phyloP scores from a whole-genome alignment of 2,113 vertebrate species.

The Neolamprologus longior region DNA sequence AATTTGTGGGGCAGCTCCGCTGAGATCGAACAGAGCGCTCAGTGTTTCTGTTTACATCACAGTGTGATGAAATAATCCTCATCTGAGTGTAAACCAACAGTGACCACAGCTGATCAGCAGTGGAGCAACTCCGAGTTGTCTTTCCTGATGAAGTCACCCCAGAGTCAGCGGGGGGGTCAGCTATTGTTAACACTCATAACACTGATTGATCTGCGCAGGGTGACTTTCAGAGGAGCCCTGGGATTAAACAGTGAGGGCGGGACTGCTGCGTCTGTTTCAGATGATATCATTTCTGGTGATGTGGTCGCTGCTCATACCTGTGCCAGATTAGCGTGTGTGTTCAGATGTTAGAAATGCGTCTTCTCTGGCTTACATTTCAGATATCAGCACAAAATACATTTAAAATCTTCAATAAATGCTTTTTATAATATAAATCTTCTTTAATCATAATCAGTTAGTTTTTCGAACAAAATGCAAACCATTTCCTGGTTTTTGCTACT shows the following conservation, averaged over 20 bases:
- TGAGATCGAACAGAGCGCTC: background rate
- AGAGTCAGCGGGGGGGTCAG: background rate
- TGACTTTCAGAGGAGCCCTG: background rate
- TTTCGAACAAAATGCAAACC: background rate
- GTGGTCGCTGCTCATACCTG: background rate
- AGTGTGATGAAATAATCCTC: background rate
- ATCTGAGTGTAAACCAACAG: background rate
- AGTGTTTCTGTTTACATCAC: background rate
- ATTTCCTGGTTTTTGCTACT: background rate
- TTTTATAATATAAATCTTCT: background rate
- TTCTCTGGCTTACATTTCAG: background rate
- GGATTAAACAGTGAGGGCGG: background rate
- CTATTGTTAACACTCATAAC: background rate
- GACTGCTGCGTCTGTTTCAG: background rate
- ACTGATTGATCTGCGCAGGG: background rate
- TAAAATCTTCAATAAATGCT: rapidly evolving
- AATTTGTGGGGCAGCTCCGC: background rate
- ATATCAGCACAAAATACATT: background rate
- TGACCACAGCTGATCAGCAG: background rate
- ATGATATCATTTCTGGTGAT: background rate
- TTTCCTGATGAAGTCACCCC: background rate
- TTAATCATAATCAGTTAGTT: rapidly evolving
- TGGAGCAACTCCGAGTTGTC: background rate
- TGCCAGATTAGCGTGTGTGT: background rate
- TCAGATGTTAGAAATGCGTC: background rate